Percentiles rank a stretch among this genome's conserved stretches.
These are phyloP conservation scores for Rhynchotus rufescens DNA, from an alignment of 2,797 vertebrate species.

Conservation along the genomic window DNA sequence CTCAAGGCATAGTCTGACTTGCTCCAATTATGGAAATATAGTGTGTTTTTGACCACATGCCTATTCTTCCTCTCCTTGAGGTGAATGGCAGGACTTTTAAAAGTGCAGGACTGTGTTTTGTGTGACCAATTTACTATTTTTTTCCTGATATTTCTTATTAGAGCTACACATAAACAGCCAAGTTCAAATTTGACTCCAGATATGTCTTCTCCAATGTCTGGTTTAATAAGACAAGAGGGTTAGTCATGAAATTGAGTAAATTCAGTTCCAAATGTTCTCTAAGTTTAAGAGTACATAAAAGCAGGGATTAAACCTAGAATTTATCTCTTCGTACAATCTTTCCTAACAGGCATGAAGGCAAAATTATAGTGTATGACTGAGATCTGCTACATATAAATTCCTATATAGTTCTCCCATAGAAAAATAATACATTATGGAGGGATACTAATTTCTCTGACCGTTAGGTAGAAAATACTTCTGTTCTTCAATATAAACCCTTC, in stretches of 20 bases:
- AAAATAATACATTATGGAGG: not conserved
- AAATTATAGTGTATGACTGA: not conserved
- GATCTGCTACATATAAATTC: not conserved
- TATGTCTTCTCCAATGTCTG: not conserved
- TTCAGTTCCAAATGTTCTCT: not conserved
- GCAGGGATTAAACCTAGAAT: not conserved
- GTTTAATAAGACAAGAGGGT: not conserved
- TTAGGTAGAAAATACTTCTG: not conserved
- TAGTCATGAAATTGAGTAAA: not conserved
- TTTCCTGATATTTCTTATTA: not conserved
- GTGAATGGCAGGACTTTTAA: not conserved
- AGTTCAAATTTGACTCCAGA: not conserved
- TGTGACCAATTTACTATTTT: not conserved
- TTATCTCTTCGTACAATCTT: not conserved
- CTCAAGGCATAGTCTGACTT: not conserved
- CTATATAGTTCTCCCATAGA: not conserved
- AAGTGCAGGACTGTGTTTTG: not conserved
- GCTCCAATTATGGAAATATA: not conserved
- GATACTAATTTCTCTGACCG: not conserved
- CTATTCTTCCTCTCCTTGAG: not conserved
- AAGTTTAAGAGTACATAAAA: not conserved
- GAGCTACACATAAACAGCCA: not conserved
- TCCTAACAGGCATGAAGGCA: not conserved
- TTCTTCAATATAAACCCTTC: too few species aligned
- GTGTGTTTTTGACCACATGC: fast-evolving